Base-by-base conservation (phyloP, 1,140 invertebrate genomes). In the Tetranychus cinnabarinus region DNA sequence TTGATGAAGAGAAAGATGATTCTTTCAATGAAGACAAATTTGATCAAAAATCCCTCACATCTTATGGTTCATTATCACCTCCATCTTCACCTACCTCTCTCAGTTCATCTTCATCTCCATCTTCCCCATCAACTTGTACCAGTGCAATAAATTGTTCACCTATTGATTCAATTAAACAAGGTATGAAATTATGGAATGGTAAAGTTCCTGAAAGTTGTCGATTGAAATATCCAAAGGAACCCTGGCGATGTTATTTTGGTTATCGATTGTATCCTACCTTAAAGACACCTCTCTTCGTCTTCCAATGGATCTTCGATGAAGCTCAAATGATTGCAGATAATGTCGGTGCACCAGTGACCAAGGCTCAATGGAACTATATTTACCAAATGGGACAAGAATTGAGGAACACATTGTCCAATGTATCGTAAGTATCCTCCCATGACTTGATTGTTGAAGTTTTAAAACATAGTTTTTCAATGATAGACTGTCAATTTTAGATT, bases 261-360 rank as follows among this genome's bases (percentile, higher is more conserved):
- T 89, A 91, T 68, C 76, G 83, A n/a, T 72, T 91, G 0, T 92
- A 92, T 71, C 82, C 84, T 1, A 85, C 85, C 1, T 72, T 93
- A 5, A 81, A 83, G 69, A 79, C 84, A 61, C 86, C 88, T 0
- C 74, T 93, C 15, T 95, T 92, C 72, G 82, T 95, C 1, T 88
- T 95, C 69, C 89, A 93, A 79, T 92, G 88, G 80, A 77, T 93
- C 33, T 93, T 90, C 72, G 90, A 95, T 70, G 88, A 91, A 69
- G 88, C 88, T 1, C 90, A 93, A 74, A 83, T 95, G 78, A 81
- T 83, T 12, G 87, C 84, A 0, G 86, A 90, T 70, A 89, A 88
- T 66, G 84, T 90, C 2, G 82, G 84, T 6, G 78, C 84, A 31
- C 85, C 87, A 1, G 78, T 85, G 0, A 86, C 85, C 1, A 83